Conservation (phyloP, 2,888 invertebrate genomes). For the Auanema sp. region DNA sequence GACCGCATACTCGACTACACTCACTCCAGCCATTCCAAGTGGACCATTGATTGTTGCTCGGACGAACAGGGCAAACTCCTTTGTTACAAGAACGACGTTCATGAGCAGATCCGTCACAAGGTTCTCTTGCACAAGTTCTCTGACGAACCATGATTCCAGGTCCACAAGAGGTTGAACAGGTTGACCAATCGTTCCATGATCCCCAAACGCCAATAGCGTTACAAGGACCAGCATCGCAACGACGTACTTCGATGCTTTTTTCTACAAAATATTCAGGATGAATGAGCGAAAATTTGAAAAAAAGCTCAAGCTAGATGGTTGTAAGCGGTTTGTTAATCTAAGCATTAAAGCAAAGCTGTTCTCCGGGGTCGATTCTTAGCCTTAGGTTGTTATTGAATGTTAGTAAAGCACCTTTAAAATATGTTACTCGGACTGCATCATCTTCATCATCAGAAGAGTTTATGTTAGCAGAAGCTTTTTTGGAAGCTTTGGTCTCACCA, state of each 20-base stretch:
- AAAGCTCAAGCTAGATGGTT: background rate
- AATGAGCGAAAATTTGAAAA: background rate
- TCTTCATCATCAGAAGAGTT: too few relatives aligned
- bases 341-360: too few relatives aligned
- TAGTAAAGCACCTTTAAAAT: conserved; percentile 1
- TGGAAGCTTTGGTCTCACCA: conserved; percentile 36
- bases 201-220: conserved; percentile 53
- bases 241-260: conserved; percentile 59
- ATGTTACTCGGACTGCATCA: background rate
- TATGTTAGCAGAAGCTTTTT: too few relatives aligned
- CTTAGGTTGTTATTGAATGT: too few relatives aligned
- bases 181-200: conserved; percentile 54
- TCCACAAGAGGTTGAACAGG: conserved; percentile 58
- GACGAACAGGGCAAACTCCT: conserved; percentile 39
- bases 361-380: too few relatives aligned
- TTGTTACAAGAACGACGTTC: conserved; percentile 60
- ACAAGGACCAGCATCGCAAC: conserved; percentile 60
- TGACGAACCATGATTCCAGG: conserved; percentile 57
- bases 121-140: conserved; percentile 54
- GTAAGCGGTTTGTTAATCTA: background rate
- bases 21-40: conserved; percentile 56
- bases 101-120: conserved; percentile 60
- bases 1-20: conserved; percentile 57
- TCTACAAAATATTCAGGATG: conserved; percentile 32
- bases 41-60: conserved; percentile 29